Evolutionary conservation across 2,113 vertebrate species (phyloP), one percentile per base, ranked within the genome.

Genomic region (Monarcha castaneiventris): DNA sequence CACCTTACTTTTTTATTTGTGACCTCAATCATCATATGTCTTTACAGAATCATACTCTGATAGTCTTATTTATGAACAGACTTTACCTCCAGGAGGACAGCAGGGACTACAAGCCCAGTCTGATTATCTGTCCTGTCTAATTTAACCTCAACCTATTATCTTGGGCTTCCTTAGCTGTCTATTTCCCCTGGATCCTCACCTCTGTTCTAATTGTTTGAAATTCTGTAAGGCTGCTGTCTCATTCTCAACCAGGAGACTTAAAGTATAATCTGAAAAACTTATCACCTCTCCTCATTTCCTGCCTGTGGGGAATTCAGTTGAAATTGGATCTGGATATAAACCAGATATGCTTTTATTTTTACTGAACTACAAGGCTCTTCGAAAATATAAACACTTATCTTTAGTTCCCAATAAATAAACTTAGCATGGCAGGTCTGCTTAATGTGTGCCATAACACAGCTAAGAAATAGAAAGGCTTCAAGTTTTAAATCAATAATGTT

Each of bases 401-500:
- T 87, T 77, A 79, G 43, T 69, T 84, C 54, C 43, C 62, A 76
- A 55, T 96, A 93, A 66, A 97, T 97, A 97, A 93, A 76, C 63
- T 61, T 91, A 91, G 46, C 41, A 68, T 92, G 95, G 68, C 90
- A 96, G 76, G 62, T 94, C 90, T 94, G 58, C 56, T 90, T 94
- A 92, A 94, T 79, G 69, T 94, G 78, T 73, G 58, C 90, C 59
- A 87, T 91, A 92, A 93, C 84, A 83, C 54, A 82, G 89, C 74
- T 94, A 69, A 94, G 83, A 96, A 96, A 95, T 87, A 94, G 85
- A 95, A 89, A 72, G 49, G 43, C 32, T 85, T 83, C 92, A 58
- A 94, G 79, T 97, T 62, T 88, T 94, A 97, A 96, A 97, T 97
- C 94, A 96, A 93, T 95, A 95, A 84, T 52, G 44, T 55, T 74